Evolutionary conservation across 2,797 vertebrate genomes (phyloP).

Genomic region (Danio tinwini): DNA sequence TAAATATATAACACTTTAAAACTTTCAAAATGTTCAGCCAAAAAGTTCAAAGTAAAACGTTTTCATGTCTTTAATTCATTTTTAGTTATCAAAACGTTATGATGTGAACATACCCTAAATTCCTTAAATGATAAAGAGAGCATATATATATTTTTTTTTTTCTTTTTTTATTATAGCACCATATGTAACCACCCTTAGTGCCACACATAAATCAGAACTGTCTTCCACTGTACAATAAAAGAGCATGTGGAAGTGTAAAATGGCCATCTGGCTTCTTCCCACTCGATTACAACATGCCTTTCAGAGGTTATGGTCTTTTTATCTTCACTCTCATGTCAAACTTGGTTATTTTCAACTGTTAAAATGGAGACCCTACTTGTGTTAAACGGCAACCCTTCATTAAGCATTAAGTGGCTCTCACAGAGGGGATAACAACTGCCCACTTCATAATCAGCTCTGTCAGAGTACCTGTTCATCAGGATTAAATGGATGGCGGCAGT

Average conservation of each 20-base stretch:
- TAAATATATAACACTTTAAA: too few species aligned
- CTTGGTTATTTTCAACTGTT: constrained; percentile 57
- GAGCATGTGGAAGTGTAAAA: constrained; percentile 17
- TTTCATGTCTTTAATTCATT: too few species aligned
- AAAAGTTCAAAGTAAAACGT: too few species aligned
- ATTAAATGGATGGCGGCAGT: constrained; percentile 54
- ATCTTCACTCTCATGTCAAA: constrained; percentile 30
- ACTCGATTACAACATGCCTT: constrained; percentile 24
- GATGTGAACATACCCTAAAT: too few species aligned
- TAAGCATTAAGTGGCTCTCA: constrained; percentile 57
- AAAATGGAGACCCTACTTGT: constrained; percentile 51
- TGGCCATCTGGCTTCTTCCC: constrained; percentile 31
- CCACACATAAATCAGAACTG: constrained; percentile 27
- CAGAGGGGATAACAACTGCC: constrained; percentile 57
- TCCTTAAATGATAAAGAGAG: not conserved
- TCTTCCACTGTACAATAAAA: constrained; percentile 12
- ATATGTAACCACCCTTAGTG: constrained; percentile 18
- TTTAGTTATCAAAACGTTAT: too few species aligned
- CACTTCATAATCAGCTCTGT: constrained; percentile 61
- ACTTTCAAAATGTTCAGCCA: too few species aligned
- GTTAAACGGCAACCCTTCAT: constrained; percentile 58
- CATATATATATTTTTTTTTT: constrained; percentile 14
- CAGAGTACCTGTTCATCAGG: constrained; percentile 58
- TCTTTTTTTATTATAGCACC: not conserved
- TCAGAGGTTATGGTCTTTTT: constrained; percentile 43